phyloP scores from a whole-genome alignment of 2,888 invertebrate genomes.

The Andrena camellia region DNA sequence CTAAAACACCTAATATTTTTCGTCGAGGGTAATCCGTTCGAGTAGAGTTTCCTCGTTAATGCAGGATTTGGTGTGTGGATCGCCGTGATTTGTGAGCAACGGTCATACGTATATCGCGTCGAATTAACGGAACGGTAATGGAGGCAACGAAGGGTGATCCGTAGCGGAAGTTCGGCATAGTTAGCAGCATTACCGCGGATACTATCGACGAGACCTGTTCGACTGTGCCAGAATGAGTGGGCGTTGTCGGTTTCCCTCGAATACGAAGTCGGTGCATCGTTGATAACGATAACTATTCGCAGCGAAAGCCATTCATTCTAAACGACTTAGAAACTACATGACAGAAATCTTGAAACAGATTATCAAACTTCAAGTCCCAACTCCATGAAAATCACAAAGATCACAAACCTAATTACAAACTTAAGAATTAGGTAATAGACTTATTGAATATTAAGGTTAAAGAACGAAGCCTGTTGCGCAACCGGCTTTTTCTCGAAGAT shows the following conservation, averaged over 20 bases:
- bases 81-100: neutral
- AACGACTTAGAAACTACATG: no score
- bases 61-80: neutral
- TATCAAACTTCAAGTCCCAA: no score
- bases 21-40: neutral
- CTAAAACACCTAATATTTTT: neutral
- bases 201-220: slow-evolving; percentile 60
- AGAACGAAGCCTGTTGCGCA: no score
- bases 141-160: slow-evolving; percentile 56
- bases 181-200: slow-evolving; percentile 57
- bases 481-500: no score
- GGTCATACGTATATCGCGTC: slow-evolving; percentile 11
- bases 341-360: no score
- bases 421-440: no score
- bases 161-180: slow-evolving; percentile 71
- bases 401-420: no score
- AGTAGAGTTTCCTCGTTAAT: no score
- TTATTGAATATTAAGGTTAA: no score
- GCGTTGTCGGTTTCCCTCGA: slow-evolving; percentile 67
- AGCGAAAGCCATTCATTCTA: no score
- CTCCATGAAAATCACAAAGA: no score
- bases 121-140: slow-evolving; percentile 56
- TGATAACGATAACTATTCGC: slow-evolving; percentile 11
- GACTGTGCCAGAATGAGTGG: slow-evolving; percentile 49
- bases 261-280: slow-evolving; percentile 23